phyloP scores from a whole-genome alignment of 2,888 invertebrate genomes.

The Synanthedon vespiformis region DNA sequence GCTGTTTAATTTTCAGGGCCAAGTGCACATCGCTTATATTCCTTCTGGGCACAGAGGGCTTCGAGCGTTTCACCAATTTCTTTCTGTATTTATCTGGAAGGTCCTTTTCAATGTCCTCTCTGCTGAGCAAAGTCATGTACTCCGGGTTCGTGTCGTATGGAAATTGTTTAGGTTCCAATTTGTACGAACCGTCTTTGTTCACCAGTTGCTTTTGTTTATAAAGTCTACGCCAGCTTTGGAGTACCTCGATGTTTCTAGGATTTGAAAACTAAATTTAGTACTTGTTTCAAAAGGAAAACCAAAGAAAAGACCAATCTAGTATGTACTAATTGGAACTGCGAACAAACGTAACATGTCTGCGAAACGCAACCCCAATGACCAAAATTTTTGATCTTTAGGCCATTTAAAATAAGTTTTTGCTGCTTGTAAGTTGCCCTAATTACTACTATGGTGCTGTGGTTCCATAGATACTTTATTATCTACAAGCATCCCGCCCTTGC shows the following conservation, averaged over 20 bases:
- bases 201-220: conserved; percentile 33
- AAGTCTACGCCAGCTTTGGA: conserved; percentile 67
- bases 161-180: conserved; percentile 26
- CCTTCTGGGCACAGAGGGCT: conserved; percentile 41
- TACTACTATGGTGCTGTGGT: too few species aligned
- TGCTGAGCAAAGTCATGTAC: conserved; percentile 60
- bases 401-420: too few species aligned
- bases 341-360: too few species aligned
- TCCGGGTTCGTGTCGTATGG: conserved; percentile 71
- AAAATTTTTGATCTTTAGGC: too few species aligned
- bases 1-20: conserved; percentile 53
- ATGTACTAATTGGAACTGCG: too few species aligned
- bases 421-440: too few species aligned
- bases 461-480: too few species aligned
- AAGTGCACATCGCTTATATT: conserved; percentile 43
- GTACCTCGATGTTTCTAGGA: conserved; percentile 44
- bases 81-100: conserved; percentile 54
- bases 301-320: too few species aligned
- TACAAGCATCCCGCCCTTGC: too few species aligned
- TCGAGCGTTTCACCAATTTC: conserved; percentile 29
- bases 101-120: conserved; percentile 60
- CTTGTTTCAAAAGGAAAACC: too few species aligned
- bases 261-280: not conserved
- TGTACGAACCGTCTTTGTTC: conserved; percentile 19
- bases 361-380: too few species aligned